phyloP scores from a whole-genome alignment of 2,113 vertebrate species.

The Synchiropus splendidus region DNA sequence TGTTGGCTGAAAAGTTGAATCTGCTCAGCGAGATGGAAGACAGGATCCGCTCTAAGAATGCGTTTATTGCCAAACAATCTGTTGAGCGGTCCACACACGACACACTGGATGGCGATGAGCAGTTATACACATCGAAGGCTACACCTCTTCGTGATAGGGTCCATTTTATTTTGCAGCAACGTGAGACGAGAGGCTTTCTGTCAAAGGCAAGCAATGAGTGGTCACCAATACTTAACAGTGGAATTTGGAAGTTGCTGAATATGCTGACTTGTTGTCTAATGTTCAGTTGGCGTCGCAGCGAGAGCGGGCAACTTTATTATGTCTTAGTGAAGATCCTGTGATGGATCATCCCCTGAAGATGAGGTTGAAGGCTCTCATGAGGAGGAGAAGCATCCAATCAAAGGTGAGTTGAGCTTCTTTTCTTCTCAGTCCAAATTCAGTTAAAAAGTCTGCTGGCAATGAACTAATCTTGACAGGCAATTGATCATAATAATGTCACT shows the following conservation, averaged over 20 bases:
- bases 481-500: too few species aligned
- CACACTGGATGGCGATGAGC: accelerated
- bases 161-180: slow-evolving; percentile 26
- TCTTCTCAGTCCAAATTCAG: too few species aligned
- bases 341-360: slow-evolving; percentile 39
- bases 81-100: not conserved
- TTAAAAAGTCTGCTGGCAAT: too few species aligned
- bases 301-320: not conserved
- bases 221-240: not conserved
- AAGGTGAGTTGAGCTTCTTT: too few species aligned
- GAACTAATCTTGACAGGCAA: too few species aligned
- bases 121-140: not conserved
- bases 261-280: not conserved
- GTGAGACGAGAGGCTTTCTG: not conserved
- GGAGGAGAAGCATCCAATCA: not conserved
- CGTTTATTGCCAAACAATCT: slow-evolving; percentile 19
- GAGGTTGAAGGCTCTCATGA: slow-evolving; percentile 32
- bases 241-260: not conserved
- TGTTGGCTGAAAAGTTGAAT: slow-evolving; percentile 32
- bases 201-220: slow-evolving; percentile 20
- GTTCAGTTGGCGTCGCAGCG: not conserved
- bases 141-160: slow-evolving; percentile 37
- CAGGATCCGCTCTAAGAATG: slow-evolving; percentile 27
- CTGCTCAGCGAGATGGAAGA: slow-evolving; percentile 33
- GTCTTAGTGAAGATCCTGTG: not conserved